Evolutionary conservation across 2,888 invertebrate species (phyloP).

Genomic region (Melikaiella ostensackeni): DNA sequence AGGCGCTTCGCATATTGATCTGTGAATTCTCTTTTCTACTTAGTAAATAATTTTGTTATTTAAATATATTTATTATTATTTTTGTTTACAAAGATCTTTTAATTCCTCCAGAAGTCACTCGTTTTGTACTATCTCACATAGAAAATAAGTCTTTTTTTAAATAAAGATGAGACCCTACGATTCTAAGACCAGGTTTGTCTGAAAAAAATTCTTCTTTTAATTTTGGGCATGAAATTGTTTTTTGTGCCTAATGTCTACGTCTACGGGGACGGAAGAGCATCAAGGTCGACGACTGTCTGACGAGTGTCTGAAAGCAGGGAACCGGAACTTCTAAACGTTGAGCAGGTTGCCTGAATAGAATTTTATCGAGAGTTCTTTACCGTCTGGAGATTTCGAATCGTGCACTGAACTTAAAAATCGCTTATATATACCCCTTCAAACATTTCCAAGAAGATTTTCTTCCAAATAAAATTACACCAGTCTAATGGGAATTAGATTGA

Average conservation of each 20-base stretch:
- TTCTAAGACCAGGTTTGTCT: not conserved
- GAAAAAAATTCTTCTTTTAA: not conserved
- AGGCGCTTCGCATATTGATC: not conserved
- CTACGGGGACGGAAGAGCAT: slow-evolving; percentile 22
- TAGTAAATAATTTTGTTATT: not conserved
- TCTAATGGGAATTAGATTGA: not conserved
- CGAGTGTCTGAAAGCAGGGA: slow-evolving; percentile 23
- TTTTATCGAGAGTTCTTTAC: slow-evolving; percentile 22
- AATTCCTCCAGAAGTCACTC: not conserved
- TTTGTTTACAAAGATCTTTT: not conserved
- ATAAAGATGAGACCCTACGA: not conserved
- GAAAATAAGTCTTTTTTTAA: not conserved
- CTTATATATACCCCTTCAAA: not conserved
- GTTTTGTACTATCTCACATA: not conserved
- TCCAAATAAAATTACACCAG: not conserved
- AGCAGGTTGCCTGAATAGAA: slow-evolving; percentile 9
- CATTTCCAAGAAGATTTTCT: not conserved
- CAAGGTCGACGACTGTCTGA: slow-evolving; percentile 31
- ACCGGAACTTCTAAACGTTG: slow-evolving; percentile 23
- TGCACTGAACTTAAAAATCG: not conserved
- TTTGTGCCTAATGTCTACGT: not conserved
- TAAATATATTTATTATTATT: too few relatives aligned
- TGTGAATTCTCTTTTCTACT: not conserved
- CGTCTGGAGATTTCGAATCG: slow-evolving; percentile 1
- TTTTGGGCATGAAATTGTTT: not conserved